phyloP scores from a whole-genome alignment of 2,888 invertebrate genomes.

The Agapostemon virescens region DNA sequence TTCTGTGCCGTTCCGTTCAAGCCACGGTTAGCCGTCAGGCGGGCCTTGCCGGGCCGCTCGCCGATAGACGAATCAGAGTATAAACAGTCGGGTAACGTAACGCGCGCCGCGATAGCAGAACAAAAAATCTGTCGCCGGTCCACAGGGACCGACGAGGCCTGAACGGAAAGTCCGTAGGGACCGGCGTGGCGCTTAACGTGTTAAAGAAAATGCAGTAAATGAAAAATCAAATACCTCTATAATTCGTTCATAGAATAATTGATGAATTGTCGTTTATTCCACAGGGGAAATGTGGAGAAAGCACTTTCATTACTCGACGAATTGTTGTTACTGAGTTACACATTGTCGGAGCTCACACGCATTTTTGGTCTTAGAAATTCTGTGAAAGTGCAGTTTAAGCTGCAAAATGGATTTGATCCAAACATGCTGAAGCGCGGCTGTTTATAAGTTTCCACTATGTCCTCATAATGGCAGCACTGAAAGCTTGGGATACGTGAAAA shows the following conservation, averaged over 20 bases:
- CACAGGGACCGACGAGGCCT: too few species aligned
- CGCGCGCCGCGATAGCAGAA: too few species aligned
- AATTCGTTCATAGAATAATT: neutral
- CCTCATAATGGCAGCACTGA: slow-evolving; percentile 6
- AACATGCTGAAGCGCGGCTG: slow-evolving; percentile 78
- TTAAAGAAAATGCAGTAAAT: neutral
- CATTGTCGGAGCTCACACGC: slow-evolving; percentile 94
- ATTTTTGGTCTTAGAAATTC: slow-evolving; percentile 94
- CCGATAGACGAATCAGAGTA: too few species aligned
- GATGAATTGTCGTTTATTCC: slow-evolving; percentile 72
- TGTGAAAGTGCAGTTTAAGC: slow-evolving; percentile 92
- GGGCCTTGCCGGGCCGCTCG: too few species aligned
- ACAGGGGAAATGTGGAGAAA: slow-evolving; percentile 89
- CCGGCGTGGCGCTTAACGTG: too few species aligned
- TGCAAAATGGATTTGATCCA: slow-evolving; percentile 88
- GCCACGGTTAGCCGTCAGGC: too few species aligned
- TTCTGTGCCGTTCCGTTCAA: too few species aligned
- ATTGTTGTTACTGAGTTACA: slow-evolving; percentile 92
- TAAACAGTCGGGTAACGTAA: too few species aligned
- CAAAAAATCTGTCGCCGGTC: too few species aligned
- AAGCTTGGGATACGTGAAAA: slow-evolving; percentile 35
- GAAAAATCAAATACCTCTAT: neutral
- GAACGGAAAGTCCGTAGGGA: too few species aligned
- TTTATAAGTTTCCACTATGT: slow-evolving; percentile 42
- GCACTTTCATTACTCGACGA: slow-evolving; percentile 94